Percentiles rank a stretch among this genome's conserved stretches.
Evolutionary conservation across 2,888 invertebrate species (phyloP).

Genomic region (Drosophila tripunctata): DNA sequence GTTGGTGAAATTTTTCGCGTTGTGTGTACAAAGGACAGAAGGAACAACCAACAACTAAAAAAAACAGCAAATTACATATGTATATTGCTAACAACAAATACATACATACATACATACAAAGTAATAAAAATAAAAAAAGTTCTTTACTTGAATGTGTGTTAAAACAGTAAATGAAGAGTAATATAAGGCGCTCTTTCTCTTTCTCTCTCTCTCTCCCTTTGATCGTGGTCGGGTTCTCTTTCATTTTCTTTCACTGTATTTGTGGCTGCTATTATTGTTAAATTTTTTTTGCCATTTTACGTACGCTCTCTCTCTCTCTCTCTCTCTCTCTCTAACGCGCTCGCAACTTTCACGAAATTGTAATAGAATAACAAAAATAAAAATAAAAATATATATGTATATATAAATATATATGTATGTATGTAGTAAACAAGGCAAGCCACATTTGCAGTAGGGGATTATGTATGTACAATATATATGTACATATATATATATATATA

Average conservation of each 20-base stretch:
- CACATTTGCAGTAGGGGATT: slow-evolving; percentile 40
- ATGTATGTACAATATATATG: slow-evolving; percentile 12
- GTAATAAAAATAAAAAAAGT: slow-evolving; percentile 13
- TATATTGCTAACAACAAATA: not conserved
- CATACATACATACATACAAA: not conserved
- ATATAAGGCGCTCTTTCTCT: slow-evolving; percentile 16
- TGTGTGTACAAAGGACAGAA: slow-evolving; percentile 30
- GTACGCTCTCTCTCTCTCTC: slow-evolving; percentile 47
- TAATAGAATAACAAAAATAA: slow-evolving; percentile 54
- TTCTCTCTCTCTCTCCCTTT: slow-evolving; percentile 11
- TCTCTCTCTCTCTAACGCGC: slow-evolving; percentile 50
- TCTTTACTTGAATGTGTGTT: slow-evolving; percentile 2
- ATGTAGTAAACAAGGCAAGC: slow-evolving; percentile 64
- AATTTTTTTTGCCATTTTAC: slow-evolving; percentile 59
- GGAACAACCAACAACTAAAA: too few species aligned
- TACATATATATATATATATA: not conserved
- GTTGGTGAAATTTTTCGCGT: slow-evolving; percentile 52
- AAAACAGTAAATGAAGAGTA: slow-evolving; percentile 18
- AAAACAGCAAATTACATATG: slow-evolving; percentile 7
- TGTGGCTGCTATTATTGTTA: slow-evolving; percentile 58
- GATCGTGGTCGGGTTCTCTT: slow-evolving; percentile 40
- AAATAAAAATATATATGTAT: slow-evolving; percentile 41
- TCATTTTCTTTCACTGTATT: slow-evolving; percentile 34
- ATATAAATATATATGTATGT: too few species aligned
- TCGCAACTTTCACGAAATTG: slow-evolving; percentile 69